Evolutionary conservation across 2,888 invertebrate species (phyloP), one percentile per base, ranked within the genome.

Genomic region (Harmothoe impar): DNA sequence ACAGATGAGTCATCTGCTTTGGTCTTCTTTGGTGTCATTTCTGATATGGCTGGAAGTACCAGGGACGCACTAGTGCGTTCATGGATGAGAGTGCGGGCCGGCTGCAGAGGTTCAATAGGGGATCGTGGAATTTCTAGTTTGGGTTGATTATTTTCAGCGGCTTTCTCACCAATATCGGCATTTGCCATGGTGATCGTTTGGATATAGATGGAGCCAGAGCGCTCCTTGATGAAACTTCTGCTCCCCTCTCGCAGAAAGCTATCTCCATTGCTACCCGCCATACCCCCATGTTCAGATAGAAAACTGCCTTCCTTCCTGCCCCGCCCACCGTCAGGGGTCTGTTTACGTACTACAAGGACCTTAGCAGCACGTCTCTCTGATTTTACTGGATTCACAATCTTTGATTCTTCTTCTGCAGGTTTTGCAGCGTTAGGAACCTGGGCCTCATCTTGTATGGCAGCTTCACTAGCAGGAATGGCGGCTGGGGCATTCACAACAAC

Each of bases 141-240:
- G 15, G 23, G 20, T 15, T 62, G 62, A n/a, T 5, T 62, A 5
- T n/a, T n/a, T 52, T 54, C 54, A n/a, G 78, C 31, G 3, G 31
- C 31, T 29, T n/a, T 35, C 33, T 35, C 78, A 15, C 56, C 86
- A 31, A 54, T 86, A 3, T 86, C 54, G 3, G 51, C 54, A 25
- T 86, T 86, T 25, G 54, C 86, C 86, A 54, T 86, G 15, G 56
- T 56, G 3, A 86, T 54, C 3, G 86, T 86, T 20, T 86, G 86
- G 3, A 86, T 86, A 25, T 86, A 86, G 86, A 86, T 54, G 20
- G 86, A 86, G 23, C 86, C 86, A 29, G 86, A 86, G 3, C 86
- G 86, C 25, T 86, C 86, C 54, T 29, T 3, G 10, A 86, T 52
- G 56, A 86, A 86, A 35, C 81, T 81, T 15, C 81, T 12, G 15